Conservation (phyloP, 2,888 invertebrate species). For the Gari tellinella region DNA sequence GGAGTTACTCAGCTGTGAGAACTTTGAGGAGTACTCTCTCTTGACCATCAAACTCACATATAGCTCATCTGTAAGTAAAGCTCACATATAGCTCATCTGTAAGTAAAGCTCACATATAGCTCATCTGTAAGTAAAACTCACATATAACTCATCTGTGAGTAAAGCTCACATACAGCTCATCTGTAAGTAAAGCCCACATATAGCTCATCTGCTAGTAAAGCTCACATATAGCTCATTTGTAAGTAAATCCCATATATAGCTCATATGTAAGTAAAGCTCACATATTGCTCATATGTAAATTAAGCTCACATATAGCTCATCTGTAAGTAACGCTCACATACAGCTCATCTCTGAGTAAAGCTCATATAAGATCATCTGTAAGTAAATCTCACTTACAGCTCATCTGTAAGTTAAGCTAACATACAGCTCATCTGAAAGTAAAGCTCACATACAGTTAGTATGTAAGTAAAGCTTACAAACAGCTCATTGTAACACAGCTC, state of each 20-base stretch:
- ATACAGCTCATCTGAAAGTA: constrained; percentile 32
- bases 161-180: background rate
- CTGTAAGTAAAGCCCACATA: too few species aligned
- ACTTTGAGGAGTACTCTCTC: constrained; percentile 35
- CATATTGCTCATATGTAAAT: too few species aligned
- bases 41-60: constrained; percentile 52
- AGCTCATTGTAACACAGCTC: too few species aligned
- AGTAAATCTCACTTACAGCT: too few species aligned
- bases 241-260: too few species aligned
- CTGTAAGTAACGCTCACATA: too few species aligned
- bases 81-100: constrained; percentile 16
- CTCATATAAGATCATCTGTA: too few species aligned
- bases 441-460: background rate
- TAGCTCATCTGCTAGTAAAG: too few species aligned
- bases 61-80: constrained; percentile 40
- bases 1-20: constrained; percentile 50
- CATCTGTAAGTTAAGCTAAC: constrained; percentile 31
- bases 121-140: constrained; percentile 32
- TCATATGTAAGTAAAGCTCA: too few species aligned
- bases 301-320: too few species aligned
- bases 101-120: constrained; percentile 12
- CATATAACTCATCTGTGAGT: constrained; percentile 31
- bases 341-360: too few species aligned
- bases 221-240: too few species aligned
- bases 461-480: constrained; percentile 24